Conservation (phyloP, 1,140 invertebrate species). For the Rhynchophorus ferrugineus region DNA sequence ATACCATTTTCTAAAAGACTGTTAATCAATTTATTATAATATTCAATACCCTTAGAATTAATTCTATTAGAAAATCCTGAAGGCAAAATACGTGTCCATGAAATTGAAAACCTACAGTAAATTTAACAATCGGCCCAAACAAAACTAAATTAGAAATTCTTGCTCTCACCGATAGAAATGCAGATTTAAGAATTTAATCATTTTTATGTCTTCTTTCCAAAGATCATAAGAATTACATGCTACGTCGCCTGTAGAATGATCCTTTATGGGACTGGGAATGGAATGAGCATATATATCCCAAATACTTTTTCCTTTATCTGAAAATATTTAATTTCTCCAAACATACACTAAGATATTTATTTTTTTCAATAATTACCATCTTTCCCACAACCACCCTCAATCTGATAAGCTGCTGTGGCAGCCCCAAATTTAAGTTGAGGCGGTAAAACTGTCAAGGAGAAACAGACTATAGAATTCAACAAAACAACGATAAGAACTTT, state of each 20-base stretch:
- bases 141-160: not conserved
- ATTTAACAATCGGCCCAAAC: not conserved
- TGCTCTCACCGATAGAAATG: constrained; percentile 40
- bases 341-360: too few species aligned
- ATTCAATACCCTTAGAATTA: constrained; percentile 52
- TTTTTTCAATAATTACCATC: too few species aligned
- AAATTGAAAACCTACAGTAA: constrained; percentile 52
- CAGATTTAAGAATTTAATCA: constrained; percentile 44
- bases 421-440: too few species aligned
- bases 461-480: too few species aligned
- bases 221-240: constrained; percentile 53
- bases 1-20: constrained; percentile 51
- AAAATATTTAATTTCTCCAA: too few species aligned
- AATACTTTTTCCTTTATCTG: constrained; percentile 45
- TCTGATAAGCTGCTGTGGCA: too few species aligned
- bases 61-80: constrained; percentile 40
- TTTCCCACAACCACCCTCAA: too few species aligned
- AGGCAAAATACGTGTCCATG: constrained; percentile 46
- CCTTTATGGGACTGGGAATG: constrained; percentile 43
- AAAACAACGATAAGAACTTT: too few species aligned
- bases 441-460: too few species aligned
- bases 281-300: constrained; percentile 53
- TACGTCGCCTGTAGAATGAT: constrained; percentile 48
- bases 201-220: constrained; percentile 47
- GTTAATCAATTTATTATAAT: constrained; percentile 58